Evolutionary conservation across 2,888 invertebrate species (phyloP).

Genomic region (Dromius quadrimaculatus): DNA sequence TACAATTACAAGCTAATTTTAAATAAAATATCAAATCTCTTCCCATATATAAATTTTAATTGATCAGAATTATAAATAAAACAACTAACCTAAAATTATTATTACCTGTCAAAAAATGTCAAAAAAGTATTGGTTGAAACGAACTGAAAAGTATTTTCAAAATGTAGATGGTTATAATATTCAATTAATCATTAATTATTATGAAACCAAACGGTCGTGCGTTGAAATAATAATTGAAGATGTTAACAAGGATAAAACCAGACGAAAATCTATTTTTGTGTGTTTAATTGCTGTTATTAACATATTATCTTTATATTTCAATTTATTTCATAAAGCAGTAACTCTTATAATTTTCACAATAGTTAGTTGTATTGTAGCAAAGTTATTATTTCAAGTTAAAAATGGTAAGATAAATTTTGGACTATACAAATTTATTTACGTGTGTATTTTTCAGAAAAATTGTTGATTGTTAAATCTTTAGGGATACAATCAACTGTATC

Average conservation of each 20-base stretch:
- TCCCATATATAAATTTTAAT: not conserved
- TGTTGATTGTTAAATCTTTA: slow-evolving; percentile 62
- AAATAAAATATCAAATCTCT: not conserved
- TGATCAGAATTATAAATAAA: slow-evolving; percentile 1
- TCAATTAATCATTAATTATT: slow-evolving; percentile 42
- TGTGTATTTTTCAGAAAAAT: slow-evolving; percentile 60
- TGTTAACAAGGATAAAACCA: slow-evolving; percentile 49
- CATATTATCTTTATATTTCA: slow-evolving; percentile 49
- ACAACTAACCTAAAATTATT: slow-evolving; percentile 37
- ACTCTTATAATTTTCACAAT: slow-evolving; percentile 53
- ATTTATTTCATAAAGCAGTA: slow-evolving; percentile 49
- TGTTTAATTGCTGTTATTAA: slow-evolving; percentile 53
- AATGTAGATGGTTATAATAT: slow-evolving; percentile 55
- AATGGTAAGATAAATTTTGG: slow-evolving; percentile 56
- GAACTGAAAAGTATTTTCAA: slow-evolving; percentile 51
- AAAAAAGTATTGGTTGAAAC: slow-evolving; percentile 31
- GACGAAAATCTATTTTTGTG: slow-evolving; percentile 53
- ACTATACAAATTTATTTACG: slow-evolving; percentile 49
- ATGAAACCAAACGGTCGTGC: slow-evolving; percentile 51
- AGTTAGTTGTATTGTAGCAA: slow-evolving; percentile 54
- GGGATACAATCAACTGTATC: slow-evolving; percentile 63
- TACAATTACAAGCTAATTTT: not conserved
- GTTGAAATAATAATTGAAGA: slow-evolving; percentile 56
- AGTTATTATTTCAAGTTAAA: slow-evolving; percentile 59
- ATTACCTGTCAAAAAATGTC: slow-evolving; percentile 39